Evolutionary conservation across 2,888 invertebrate genomes (phyloP).

Genomic region (Rhynchonema sp.): DNA sequence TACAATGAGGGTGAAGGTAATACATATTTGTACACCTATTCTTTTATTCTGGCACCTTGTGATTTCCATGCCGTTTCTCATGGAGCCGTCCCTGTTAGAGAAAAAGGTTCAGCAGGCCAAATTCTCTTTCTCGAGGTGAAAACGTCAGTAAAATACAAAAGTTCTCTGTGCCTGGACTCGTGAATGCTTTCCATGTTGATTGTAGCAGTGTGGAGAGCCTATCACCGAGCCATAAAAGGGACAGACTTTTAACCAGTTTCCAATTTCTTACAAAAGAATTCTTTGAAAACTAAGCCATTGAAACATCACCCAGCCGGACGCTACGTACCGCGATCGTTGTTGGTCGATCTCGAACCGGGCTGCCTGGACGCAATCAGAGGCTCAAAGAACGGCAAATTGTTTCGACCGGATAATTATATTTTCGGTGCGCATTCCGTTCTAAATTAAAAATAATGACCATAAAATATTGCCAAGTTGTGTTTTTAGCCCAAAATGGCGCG

Average conservation of each 20-base stretch:
- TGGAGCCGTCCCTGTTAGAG: no score
- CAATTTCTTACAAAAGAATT: no score
- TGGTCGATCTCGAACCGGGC: slow-evolving; percentile 78
- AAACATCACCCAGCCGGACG: slow-evolving; percentile 57
- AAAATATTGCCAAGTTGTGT: slow-evolving; percentile 39
- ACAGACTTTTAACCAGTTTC: no score
- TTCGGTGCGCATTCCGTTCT: slow-evolving; percentile 39
- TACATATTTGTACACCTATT: not conserved
- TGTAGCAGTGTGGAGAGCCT: no score
- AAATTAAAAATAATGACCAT: not conserved
- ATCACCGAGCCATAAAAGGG: no score
- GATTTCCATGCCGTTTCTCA: no score
- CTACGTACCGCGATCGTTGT: slow-evolving; percentile 71
- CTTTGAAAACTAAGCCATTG: no score
- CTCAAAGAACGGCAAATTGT: slow-evolving; percentile 65
- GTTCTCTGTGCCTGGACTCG: no score
- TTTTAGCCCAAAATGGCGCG: slow-evolving; percentile 60
- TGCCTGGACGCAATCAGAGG: slow-evolving; percentile 87
- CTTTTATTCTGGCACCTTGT: not conserved
- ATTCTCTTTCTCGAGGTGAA: no score
- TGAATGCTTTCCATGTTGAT: no score
- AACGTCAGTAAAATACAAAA: no score
- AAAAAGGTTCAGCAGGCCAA: no score
- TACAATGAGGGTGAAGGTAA: slow-evolving; percentile 56
- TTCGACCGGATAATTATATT: slow-evolving; percentile 77